Evolutionary conservation across 2,113 vertebrate species (phyloP).

Genomic region (Corydoras maculifer): DNA sequence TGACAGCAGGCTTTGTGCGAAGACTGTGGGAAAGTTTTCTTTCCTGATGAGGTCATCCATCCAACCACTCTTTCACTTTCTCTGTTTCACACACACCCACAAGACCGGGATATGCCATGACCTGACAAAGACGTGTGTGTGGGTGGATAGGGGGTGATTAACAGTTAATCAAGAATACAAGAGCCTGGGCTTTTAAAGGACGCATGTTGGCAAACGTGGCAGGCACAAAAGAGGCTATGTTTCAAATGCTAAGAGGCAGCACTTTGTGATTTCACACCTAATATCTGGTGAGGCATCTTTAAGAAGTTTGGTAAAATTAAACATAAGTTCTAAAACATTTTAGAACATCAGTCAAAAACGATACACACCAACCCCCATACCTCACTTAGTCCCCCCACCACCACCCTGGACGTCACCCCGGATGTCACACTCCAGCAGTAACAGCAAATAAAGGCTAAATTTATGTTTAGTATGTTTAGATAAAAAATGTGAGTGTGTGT

Average conservation of each 20-base stretch:
- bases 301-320: not conserved
- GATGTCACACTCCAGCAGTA: slow-evolving; percentile 3
- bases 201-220: slow-evolving; percentile 1
- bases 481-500: no score
- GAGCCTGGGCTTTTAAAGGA: no score
- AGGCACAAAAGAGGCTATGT: not conserved
- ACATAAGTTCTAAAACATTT: slow-evolving; percentile 8
- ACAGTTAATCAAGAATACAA: slow-evolving; percentile 29
- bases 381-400: slow-evolving; percentile 10
- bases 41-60: slow-evolving; percentile 70
- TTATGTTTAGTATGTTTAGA: slow-evolving; percentile 1
- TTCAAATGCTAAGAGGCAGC: slow-evolving; percentile 4
- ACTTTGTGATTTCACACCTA: not conserved
- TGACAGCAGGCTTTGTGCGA: slow-evolving; percentile 70
- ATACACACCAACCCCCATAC: slow-evolving; percentile 21
- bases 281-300: slow-evolving; percentile 2
- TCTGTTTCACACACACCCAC: slow-evolving; percentile 33
- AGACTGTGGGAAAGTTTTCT: slow-evolving; percentile 73
- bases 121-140: slow-evolving; percentile 30
- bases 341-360: not conserved
- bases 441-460: not conserved
- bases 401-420: slow-evolving; percentile 7
- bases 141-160: slow-evolving; percentile 17
- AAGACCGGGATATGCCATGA: slow-evolving; percentile 25
- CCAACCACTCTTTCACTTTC: slow-evolving; percentile 41